Conservation (phyloP, 2,888 invertebrate genomes). For the Nemurella pictetii region DNA sequence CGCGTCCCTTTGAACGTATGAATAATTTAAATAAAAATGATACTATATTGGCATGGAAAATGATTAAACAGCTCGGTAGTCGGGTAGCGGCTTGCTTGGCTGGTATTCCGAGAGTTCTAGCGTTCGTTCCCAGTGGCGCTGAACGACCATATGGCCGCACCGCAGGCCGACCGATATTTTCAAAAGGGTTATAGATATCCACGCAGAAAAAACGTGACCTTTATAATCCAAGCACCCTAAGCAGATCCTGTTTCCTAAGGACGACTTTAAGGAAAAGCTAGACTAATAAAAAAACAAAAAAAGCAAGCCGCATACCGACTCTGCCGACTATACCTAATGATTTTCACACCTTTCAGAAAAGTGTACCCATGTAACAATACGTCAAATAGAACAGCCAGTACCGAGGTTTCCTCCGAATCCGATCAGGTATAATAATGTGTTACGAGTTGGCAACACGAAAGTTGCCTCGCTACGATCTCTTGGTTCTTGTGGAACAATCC, state of each 20-base stretch:
- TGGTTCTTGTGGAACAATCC: not conserved
- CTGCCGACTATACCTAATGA: constrained; percentile 15
- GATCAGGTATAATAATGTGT: not conserved
- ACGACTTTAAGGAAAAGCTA: constrained; percentile 1
- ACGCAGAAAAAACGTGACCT: not conserved
- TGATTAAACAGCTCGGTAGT: not conserved
- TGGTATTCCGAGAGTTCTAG: not conserved
- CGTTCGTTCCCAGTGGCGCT: not conserved
- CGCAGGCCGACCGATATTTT: not conserved
- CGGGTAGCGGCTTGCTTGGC: not conserved
- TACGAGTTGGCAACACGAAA: not conserved
- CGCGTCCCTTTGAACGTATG: not conserved
- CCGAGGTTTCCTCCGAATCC: not conserved
- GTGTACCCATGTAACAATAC: constrained; percentile 2
- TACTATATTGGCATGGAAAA: not conserved
- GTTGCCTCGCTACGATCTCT: not conserved
- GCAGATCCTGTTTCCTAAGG: constrained; percentile 12
- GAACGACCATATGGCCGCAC: not conserved
- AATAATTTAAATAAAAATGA: not conserved
- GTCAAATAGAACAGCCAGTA: not conserved
- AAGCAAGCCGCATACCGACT: constrained; percentile 2
- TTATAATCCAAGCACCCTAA: constrained; percentile 9
- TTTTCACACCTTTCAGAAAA: constrained; percentile 24
- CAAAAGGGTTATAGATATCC: not conserved
- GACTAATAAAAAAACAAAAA: not conserved